Evolutionary conservation across 1,140 invertebrate genomes (phyloP).

Genomic region (Ephestia elutella): DNA sequence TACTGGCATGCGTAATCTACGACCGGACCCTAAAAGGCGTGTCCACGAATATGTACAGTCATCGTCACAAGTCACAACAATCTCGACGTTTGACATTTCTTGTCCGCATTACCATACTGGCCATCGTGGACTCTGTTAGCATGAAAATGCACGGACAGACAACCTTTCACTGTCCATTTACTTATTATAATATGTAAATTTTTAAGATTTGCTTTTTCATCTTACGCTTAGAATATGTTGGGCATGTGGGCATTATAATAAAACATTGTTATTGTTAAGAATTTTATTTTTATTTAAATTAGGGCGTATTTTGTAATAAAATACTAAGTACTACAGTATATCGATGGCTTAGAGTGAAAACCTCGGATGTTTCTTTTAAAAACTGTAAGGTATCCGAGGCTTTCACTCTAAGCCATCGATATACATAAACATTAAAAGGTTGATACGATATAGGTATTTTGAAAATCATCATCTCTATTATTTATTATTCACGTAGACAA

Average conservation of each 20-base stretch:
- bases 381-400: too few relatives aligned
- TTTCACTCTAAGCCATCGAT: too few relatives aligned
- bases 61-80: slow-evolving; percentile 44
- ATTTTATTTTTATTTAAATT: not conserved
- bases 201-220: not conserved
- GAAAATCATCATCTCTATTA: too few relatives aligned
- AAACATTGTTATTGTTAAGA: not conserved
- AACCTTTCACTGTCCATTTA: slow-evolving; percentile 31
- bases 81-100: slow-evolving; percentile 53
- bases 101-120: slow-evolving; percentile 61
- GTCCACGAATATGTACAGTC: slow-evolving; percentile 53
- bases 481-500: too few relatives aligned
- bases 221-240: not conserved
- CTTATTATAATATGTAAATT: slow-evolving; percentile 4
- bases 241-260: not conserved
- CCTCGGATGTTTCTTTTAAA: too few relatives aligned
- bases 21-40: slow-evolving; percentile 36
- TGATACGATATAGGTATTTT: too few relatives aligned
- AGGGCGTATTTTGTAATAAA: too few relatives aligned
- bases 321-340: too few relatives aligned
- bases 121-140: slow-evolving; percentile 44
- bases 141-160: slow-evolving; percentile 10
- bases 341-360: too few relatives aligned
- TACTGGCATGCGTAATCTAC: not conserved
- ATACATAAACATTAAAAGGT: too few relatives aligned